Percentiles rank a stretch among this genome's conserved stretches.
Conservation (phyloP, 2,888 invertebrate species). For the Petrolisthes manimaculis region DNA sequence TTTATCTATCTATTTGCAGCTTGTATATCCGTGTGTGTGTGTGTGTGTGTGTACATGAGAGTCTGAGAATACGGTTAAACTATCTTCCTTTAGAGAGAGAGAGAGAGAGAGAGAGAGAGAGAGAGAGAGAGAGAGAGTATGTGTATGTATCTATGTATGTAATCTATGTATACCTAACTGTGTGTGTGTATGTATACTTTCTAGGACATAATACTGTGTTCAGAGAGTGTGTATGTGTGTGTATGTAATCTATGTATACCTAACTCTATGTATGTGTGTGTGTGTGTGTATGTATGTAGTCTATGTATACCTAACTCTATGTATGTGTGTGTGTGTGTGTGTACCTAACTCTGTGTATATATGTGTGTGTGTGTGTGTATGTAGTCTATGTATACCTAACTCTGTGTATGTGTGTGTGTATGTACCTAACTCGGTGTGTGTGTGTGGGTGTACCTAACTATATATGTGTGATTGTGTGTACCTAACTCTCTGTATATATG, state of each 20-base stretch:
- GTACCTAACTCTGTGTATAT: too few relatives aligned
- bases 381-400: not conserved
- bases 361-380: conserved; percentile 2
- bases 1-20: too few relatives aligned
- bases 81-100: not conserved
- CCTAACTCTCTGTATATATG: not conserved
- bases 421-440: not conserved
- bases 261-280: too few relatives aligned
- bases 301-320: conserved; percentile 6
- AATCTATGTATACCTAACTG: not conserved
- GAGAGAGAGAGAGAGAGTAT: conserved; percentile 11
- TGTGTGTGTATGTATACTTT: not conserved
- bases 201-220: not conserved
- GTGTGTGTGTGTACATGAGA: too few relatives aligned
- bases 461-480: not conserved
- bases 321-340: not conserved
- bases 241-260: conserved; percentile 11
- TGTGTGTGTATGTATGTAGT: too few relatives aligned
- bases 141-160: not conserved
- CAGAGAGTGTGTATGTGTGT: not conserved
- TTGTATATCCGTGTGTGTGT: too few relatives aligned
- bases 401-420: not conserved
- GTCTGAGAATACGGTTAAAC: not conserved
- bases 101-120: not conserved
- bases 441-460: not conserved